Evolutionary conservation across 2,113 vertebrate species (phyloP).

Genomic region (Clupea harengus): DNA sequence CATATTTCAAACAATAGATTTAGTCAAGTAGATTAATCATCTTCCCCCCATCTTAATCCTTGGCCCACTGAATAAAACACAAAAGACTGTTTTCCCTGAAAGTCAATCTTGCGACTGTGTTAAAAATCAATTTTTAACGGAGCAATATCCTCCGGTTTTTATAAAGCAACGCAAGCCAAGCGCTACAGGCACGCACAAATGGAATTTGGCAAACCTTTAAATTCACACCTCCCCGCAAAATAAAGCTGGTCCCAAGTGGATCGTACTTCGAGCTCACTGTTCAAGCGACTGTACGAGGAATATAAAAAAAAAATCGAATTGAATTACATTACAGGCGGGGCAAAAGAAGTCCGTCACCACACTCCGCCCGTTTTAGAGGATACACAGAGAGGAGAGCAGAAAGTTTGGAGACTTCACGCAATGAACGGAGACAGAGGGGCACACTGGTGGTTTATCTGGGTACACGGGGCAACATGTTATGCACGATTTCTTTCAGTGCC

Average conservation of each 20-base stretch:
- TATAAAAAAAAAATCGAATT: slow-evolving; percentile 8
- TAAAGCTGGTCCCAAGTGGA: background rate
- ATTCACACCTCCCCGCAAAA: slow-evolving; percentile 8
- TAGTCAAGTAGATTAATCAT: background rate
- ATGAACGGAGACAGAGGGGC: slow-evolving; percentile 22
- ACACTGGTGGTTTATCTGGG: background rate
- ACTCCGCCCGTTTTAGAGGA: slow-evolving; percentile 30
- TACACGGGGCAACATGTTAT: background rate
- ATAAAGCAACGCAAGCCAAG: background rate
- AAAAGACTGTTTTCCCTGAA: background rate
- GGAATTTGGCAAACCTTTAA: slow-evolving; percentile 1
- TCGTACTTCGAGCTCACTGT: slow-evolving; percentile 16
- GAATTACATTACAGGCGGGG: slow-evolving; percentile 25
- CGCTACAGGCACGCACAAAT: background rate
- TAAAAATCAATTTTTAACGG: background rate
- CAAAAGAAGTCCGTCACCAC: slow-evolving; percentile 2
- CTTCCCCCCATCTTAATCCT: background rate
- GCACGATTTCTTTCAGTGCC: background rate
- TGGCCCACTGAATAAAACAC: background rate
- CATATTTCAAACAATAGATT: background rate
- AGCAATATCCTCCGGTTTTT: background rate
- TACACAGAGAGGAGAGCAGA: slow-evolving; percentile 36
- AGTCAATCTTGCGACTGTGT: background rate
- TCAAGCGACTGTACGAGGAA: slow-evolving; percentile 6
- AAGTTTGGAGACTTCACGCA: slow-evolving; percentile 34